Evolutionary conservation across 2,113 vertebrate species (phyloP).

Genomic region (Gnathonemus echidnorhynchus): DNA sequence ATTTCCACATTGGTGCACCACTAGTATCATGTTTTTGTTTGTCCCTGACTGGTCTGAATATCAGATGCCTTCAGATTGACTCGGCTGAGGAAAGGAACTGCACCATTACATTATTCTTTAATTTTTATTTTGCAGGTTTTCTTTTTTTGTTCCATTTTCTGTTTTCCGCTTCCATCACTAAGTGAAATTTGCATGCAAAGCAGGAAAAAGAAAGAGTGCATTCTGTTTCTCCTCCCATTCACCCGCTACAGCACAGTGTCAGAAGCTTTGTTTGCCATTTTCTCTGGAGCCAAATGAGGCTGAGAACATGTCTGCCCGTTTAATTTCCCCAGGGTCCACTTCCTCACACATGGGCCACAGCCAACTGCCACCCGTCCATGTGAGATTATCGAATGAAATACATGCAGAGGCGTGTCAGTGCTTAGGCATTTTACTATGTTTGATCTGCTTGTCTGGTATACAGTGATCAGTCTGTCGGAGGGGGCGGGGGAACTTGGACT

Average conservation of each 20-base stretch:
- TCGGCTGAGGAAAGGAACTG: not conserved
- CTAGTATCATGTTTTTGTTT: not conserved
- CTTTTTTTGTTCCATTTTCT: not conserved
- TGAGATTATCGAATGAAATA: not conserved
- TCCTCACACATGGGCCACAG: not conserved
- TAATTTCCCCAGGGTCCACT: constrained; percentile 4
- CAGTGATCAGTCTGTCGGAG: not conserved
- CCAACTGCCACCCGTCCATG: not conserved
- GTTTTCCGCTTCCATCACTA: not conserved
- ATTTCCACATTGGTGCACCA: not conserved
- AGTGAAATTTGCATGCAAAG: not conserved
- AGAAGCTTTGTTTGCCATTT: constrained; percentile 13
- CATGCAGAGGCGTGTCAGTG: not conserved
- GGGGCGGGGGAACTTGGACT: not conserved
- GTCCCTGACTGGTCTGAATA: not conserved
- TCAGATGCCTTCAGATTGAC: not conserved
- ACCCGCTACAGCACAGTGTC: not conserved
- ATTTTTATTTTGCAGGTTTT: not conserved
- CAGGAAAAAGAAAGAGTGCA: not conserved
- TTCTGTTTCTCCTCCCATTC: constrained; percentile 8
- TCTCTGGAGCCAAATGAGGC: not conserved
- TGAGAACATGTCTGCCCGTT: not conserved
- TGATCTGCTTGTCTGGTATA: not conserved
- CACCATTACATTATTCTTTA: not conserved
- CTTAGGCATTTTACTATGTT: not conserved